Percentiles rank a stretch among this genome's conserved stretches.
Conservation (phyloP, 2,113 vertebrate species). For the Melospiza melodia region DNA sequence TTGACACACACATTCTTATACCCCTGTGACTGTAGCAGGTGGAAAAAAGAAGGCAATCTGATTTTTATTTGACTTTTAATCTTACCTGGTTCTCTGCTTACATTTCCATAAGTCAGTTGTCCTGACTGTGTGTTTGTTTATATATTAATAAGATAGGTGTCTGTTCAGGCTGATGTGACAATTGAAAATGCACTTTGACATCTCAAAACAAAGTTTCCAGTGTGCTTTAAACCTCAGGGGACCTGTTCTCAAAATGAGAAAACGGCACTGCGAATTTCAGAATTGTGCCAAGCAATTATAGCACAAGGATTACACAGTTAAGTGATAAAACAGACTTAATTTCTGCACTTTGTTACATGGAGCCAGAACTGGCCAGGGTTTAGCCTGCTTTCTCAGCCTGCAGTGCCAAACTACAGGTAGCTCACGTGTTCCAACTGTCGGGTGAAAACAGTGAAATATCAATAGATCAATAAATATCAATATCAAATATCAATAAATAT, state of each 20-base stretch:
- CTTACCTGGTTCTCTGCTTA: neutral
- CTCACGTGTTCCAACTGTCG: rapidly evolving
- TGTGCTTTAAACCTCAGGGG: neutral
- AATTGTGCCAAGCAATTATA: neutral
- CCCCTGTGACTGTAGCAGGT: neutral
- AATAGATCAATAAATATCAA: no score
- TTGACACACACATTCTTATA: neutral
- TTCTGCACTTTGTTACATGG: neutral
- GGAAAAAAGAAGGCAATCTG: neutral
- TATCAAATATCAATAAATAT: no score
- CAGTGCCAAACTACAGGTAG: neutral
- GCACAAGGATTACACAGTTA: neutral
- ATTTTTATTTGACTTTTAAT: neutral
- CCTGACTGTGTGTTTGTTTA: neutral
- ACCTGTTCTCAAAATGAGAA: neutral
- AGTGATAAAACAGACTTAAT: neutral
- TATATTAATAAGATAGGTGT: rapidly evolving
- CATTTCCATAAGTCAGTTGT: neutral
- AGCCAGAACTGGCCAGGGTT: neutral
- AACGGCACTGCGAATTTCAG: rapidly evolving
- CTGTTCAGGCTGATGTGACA: neutral
- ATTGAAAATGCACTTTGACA: neutral
- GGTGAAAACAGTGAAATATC: neutral
- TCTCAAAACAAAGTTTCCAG: neutral
- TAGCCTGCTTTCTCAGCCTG: neutral